These are phyloP conservation scores for Mizuhopecten yessoensis DNA, from an alignment of 1,140 invertebrate species.

Conservation along the genomic window DNA sequence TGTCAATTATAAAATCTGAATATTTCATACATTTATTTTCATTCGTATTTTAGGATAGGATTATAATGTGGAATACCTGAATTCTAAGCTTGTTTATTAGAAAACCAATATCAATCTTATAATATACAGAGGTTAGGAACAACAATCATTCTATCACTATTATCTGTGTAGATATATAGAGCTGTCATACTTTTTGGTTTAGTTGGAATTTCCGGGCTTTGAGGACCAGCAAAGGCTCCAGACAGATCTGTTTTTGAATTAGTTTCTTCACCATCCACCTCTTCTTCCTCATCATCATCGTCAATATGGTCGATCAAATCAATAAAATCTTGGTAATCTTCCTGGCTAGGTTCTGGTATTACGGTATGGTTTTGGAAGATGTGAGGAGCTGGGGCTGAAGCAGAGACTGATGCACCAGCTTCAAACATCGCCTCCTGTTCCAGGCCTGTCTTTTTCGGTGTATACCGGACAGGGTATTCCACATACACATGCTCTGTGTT, in stretches of 20 bases:
- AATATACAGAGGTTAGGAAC: too few relatives aligned
- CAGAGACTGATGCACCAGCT: not conserved
- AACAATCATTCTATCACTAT: too few relatives aligned
- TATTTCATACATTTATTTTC: too few relatives aligned
- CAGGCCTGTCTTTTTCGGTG: not conserved
- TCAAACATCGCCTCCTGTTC: not conserved
- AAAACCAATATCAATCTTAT: too few relatives aligned
- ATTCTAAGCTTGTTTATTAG: too few relatives aligned
- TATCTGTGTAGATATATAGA: too few relatives aligned
- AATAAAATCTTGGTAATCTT: not conserved
- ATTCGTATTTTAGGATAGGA: too few relatives aligned
- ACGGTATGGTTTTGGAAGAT: not conserved
- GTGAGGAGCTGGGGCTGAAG: not conserved
- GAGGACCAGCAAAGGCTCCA: not conserved
- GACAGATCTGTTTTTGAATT: not conserved
- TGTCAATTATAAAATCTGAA: too few relatives aligned
- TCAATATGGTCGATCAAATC: not conserved
- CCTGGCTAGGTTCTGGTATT: not conserved
- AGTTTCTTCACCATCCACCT: not conserved
- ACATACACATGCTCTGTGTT: conserved; percentile 14
- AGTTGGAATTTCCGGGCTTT: not conserved
- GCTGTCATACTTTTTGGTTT: not conserved
- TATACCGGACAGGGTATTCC: not conserved
- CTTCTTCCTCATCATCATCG: not conserved
- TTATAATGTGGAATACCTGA: too few relatives aligned